These are phyloP conservation scores for Tineola bisselliella DNA, from an alignment of 2,888 invertebrate species.

Conservation along the genomic window DNA sequence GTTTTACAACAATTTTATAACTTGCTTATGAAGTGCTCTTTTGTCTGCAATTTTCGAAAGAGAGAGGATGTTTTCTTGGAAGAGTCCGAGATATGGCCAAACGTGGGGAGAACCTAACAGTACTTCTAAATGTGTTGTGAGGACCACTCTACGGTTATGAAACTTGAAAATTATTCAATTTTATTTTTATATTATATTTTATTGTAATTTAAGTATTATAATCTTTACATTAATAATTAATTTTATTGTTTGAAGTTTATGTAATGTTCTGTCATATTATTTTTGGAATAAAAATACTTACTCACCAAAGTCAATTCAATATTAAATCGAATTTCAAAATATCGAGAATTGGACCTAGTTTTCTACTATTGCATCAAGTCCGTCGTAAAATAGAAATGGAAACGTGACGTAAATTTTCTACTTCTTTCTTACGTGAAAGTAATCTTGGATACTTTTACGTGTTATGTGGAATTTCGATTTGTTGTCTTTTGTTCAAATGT, in stretches of 20 bases:
- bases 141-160: neutral
- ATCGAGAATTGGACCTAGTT: neutral
- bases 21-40: neutral
- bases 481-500: neutral
- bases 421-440: conserved; percentile 7
- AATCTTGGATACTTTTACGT: neutral
- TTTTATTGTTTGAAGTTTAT: no score
- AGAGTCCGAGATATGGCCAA: neutral
- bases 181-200: no score
- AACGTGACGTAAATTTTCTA: conserved; percentile 11
- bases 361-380: conserved; percentile 4
- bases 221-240: no score
- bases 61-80: neutral
- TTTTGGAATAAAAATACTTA: no score
- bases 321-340: neutral
- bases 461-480: neutral
- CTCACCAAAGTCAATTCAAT: neutral
- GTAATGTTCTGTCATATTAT: no score
- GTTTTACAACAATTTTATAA: neutral
- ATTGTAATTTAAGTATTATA: no score
- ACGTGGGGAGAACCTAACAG: neutral
- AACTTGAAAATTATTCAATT: neutral
- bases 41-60: neutral
- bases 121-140: neutral
- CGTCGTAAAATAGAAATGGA: conserved; percentile 11